Conservation (phyloP, 2,888 invertebrate species). For the Leptinotarsa peninsularis region DNA sequence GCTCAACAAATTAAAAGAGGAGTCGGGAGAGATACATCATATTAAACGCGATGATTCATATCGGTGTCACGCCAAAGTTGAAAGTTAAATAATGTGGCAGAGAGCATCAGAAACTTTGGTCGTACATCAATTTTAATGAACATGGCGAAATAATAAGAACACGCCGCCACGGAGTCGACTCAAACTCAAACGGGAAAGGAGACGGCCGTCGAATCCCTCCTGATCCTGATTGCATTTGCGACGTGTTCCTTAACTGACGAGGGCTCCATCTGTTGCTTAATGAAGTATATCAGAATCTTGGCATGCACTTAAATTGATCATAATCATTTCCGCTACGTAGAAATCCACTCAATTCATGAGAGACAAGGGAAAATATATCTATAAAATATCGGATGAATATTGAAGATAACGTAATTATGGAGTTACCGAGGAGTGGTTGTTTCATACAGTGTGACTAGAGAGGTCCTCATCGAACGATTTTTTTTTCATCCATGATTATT, state of each 20-base stretch:
- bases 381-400: not conserved
- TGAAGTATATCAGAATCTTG: not conserved
- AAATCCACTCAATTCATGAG: too few relatives aligned
- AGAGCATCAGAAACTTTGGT: conserved; percentile 26
- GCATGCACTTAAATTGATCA: conserved; percentile 5
- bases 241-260: not conserved
- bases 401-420: not conserved
- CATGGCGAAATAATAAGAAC: conserved; percentile 6
- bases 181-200: not conserved
- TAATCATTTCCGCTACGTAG: not conserved
- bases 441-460: too few relatives aligned
- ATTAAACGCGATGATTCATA: conserved; percentile 19
- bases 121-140: conserved; percentile 39
- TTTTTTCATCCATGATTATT: too few relatives aligned
- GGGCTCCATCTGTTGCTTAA: conserved; percentile 2
- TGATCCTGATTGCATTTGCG: conserved; percentile 3
- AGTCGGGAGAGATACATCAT: not conserved
- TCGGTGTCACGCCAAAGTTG: conserved; percentile 10
- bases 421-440: too few relatives aligned
- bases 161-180: not conserved
- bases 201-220: not conserved
- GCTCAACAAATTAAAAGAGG: not conserved
- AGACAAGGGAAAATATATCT: not conserved
- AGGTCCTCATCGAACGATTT: too few relatives aligned
- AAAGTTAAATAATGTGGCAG: conserved; percentile 25